A percentile compares a stretch with the other conserved stretches of the same genome.
Conservation (phyloP, 2,113 vertebrate species). For the Hydrochoerus hydrochaeris region DNA sequence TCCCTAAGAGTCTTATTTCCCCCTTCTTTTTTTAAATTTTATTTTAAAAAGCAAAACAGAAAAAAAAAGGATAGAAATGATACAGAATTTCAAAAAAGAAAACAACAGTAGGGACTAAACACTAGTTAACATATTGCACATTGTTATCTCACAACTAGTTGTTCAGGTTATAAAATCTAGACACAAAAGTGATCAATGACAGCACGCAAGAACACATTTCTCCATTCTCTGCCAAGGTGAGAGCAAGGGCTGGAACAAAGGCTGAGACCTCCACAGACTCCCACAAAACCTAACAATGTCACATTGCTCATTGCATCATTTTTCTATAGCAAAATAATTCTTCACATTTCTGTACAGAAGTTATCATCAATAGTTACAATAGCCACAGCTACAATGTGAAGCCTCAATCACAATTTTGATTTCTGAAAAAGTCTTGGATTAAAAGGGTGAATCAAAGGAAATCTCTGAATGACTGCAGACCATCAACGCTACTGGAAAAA, state of each 20-base stretch:
- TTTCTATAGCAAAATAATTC: not conserved
- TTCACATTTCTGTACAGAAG: not conserved
- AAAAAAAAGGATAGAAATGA: no score
- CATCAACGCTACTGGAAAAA: not conserved
- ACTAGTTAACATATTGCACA: no score
- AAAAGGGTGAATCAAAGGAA: conserved; percentile 12
- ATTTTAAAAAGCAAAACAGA: no score
- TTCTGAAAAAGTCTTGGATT: not conserved
- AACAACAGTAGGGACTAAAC: no score
- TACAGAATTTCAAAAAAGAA: no score
- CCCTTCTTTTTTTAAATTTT: no score
- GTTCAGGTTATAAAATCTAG: no score
- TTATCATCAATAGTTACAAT: not conserved
- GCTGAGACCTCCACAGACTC: not conserved
- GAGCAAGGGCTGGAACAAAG: no score
- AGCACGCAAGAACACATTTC: no score
- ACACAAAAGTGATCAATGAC: no score
- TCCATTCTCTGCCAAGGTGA: not conserved
- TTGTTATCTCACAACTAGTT: no score
- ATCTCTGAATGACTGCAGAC: not conserved
- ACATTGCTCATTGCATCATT: not conserved
- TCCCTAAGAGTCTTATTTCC: not conserved
- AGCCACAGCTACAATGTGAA: not conserved
- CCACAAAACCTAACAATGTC: not conserved
- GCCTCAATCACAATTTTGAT: not conserved